Evolutionary conservation across 2,888 invertebrate genomes (phyloP), one percentile per base, ranked within the genome.

Genomic region (Syritta pipiens): DNA sequence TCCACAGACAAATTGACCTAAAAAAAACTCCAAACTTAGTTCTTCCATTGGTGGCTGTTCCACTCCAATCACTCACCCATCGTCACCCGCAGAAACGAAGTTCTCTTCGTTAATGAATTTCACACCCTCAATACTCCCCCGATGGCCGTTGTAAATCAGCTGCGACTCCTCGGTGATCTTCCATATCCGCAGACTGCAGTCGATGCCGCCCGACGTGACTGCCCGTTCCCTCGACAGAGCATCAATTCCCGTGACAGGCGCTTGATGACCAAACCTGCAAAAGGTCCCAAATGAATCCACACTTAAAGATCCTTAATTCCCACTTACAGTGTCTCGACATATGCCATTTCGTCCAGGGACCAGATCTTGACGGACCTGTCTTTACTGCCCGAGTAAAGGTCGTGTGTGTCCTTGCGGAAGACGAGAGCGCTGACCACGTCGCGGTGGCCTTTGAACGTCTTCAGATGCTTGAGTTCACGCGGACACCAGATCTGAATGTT

Each of bases 121-220:
- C 0, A 99, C 96, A 85, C 92, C 92, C 88, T 99, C 99, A 77
- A 99, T 93, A 72, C 96, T 96, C 37, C 93, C 93, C 9, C 90
- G 89, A 65, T 95, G 94, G 0, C 95, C 96, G 87, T 97, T 96
- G 86, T 95, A 98, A 83, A 99, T 95, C 12, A 99, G 90, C 86
- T 99, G 99, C 12, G 98, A 97, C 87, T 99, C 99, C 89, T 99
- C 98, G 1, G 94, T 93, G 67, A 99, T 95, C 89, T 99, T 99
- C 98, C 99, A 99, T 83, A 99, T 92, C 83, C 98, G 91, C 12
- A 98, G 89, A 1, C 95, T 92, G 35, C 93, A 92, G 86, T 99
- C 99, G 76, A 94, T 91, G 2, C 98, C 97, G 10, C 99, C 98
- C 12, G 95, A 92, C 0, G 97, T 96, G 7, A 99, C 91, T 3